A percentile compares a stretch with the other conserved stretches of the same genome.
Conservation (phyloP, 2,113 vertebrate genomes). For the Periophthalmus modestus region DNA sequence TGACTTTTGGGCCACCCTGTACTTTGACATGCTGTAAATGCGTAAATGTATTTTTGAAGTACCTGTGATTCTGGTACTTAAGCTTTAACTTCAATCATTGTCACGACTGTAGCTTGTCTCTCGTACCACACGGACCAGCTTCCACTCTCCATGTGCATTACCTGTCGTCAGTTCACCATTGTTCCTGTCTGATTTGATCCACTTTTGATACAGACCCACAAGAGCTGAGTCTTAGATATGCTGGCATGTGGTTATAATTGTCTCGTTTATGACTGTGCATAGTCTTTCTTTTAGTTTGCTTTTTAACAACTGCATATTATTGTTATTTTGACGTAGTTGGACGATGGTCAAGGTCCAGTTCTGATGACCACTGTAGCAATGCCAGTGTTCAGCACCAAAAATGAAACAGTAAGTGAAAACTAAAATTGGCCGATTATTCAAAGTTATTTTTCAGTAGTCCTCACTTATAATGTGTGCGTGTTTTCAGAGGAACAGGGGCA, state of each 20-base stretch:
- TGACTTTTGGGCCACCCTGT: too few relatives aligned
- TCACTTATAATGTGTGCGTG: not conserved
- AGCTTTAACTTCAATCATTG: too few relatives aligned
- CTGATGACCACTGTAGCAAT: constrained; percentile 99
- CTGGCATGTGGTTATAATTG: not conserved
- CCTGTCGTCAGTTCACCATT: not conserved
- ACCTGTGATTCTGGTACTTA: too few relatives aligned
- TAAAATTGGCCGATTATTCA: not conserved
- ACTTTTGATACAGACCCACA: not conserved
- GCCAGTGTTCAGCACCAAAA: constrained; percentile 99
- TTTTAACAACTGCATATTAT: constrained; percentile 27
- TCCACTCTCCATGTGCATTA: not conserved
- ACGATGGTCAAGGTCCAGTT: constrained; percentile 87
- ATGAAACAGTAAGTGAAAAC: constrained; percentile 90
- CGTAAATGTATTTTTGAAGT: too few relatives aligned
- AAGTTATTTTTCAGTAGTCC: constrained; percentile 18
- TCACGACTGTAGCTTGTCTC: not conserved
- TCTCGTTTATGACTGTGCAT: not conserved
- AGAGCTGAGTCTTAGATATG: not conserved
- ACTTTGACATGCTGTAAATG: too few relatives aligned
- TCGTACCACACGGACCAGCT: not conserved
- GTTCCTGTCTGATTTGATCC: not conserved
- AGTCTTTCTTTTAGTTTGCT: not conserved
- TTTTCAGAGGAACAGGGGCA: constrained; percentile 89
- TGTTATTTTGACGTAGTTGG: constrained; percentile 79